phyloP scores from a whole-genome alignment of 2,888 invertebrate species.

The Dinocampus coccinellae region DNA sequence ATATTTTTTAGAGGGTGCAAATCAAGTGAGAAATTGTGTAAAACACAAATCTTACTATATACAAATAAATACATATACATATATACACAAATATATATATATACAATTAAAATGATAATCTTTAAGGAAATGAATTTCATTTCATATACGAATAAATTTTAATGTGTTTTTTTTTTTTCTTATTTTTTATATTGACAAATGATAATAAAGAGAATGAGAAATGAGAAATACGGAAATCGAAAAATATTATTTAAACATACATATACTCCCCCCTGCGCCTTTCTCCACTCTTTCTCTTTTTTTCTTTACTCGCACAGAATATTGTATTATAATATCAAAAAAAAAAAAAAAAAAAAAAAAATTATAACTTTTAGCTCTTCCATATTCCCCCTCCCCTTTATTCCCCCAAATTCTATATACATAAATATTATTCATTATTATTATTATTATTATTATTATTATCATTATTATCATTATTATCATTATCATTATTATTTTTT shows the following conservation, averaged over 20 bases:
- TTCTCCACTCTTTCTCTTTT: neutral
- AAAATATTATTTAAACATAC: too few relatives aligned
- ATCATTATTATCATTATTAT: too few relatives aligned
- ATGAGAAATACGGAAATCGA: neutral
- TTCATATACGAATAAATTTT: too few relatives aligned
- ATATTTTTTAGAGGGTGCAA: slow-evolving; percentile 32
- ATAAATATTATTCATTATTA: too few relatives aligned
- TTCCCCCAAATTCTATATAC: too few relatives aligned
- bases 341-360: too few relatives aligned
- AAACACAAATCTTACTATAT: neutral
- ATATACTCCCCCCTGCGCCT: too few relatives aligned
- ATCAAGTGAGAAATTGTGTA: slow-evolving; percentile 3
- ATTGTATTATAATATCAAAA: too few relatives aligned
- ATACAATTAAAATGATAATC: slow-evolving; percentile 32
- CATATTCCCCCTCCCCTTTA: neutral
- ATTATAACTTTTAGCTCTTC: too few relatives aligned
- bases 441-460: too few relatives aligned
- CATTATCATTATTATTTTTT: slow-evolving; percentile 45
- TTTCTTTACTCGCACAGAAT: slow-evolving; percentile 53
- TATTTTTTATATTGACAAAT: neutral
- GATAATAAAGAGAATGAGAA: neutral
- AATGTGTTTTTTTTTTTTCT: slow-evolving; percentile 31
- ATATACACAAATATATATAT: slow-evolving; percentile 38
- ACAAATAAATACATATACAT: neutral
- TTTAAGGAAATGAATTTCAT: too few relatives aligned